Conservation (phyloP, 2,113 vertebrate genomes). For the Odocoileus hemionus region DNA sequence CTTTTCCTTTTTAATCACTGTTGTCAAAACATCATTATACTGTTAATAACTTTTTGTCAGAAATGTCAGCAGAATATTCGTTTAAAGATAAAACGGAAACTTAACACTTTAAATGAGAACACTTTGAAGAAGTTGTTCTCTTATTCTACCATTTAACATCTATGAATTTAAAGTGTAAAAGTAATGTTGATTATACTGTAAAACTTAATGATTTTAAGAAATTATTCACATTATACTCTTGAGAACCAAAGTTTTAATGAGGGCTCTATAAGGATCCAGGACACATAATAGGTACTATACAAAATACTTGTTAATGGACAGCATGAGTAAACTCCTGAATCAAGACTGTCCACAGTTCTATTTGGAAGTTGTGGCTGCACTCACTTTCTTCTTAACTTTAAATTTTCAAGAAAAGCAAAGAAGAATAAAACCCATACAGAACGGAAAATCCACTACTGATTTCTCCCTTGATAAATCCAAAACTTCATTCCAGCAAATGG, state of each 20-base stretch:
- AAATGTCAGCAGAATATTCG: not conserved
- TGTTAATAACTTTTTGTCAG: not conserved
- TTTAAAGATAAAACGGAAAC: conserved; percentile 48
- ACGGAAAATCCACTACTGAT: not conserved
- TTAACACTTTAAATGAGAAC: conserved; percentile 44
- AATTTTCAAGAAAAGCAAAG: conserved; percentile 8
- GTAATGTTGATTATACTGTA: not conserved
- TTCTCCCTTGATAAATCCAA: conserved; percentile 3
- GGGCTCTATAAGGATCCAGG: not conserved
- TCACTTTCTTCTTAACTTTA: not conserved
- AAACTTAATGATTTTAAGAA: conserved; percentile 22
- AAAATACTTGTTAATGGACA: not conserved
- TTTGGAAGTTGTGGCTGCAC: not conserved
- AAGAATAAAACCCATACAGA: not conserved
- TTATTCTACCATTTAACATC: not conserved
- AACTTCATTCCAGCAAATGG: not conserved
- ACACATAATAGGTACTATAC: not conserved
- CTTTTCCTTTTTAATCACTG: not conserved
- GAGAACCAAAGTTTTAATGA: not conserved
- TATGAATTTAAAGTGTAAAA: conserved; percentile 13
- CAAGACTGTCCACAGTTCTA: not conserved
- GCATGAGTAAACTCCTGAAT: not conserved
- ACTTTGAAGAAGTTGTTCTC: not conserved
- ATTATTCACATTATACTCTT: not conserved
- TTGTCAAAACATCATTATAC: not conserved